Evolutionary conservation across 2,888 invertebrate genomes (phyloP).

Genomic region (Hydraecia micacea): DNA sequence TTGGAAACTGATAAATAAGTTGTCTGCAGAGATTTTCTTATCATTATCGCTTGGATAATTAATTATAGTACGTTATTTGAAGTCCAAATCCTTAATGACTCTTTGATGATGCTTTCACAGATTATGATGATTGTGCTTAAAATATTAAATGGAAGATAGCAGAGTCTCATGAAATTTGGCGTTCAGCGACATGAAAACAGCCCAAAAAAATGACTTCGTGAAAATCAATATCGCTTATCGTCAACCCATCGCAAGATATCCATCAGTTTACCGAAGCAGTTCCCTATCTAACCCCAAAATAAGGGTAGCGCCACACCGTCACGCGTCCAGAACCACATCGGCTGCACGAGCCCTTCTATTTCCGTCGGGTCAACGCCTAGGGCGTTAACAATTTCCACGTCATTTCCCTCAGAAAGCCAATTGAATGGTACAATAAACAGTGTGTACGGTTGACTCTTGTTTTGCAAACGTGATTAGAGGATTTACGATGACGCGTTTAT

Average conservation of each 20-base stretch:
- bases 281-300: conserved; percentile 28
- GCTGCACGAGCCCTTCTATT: conserved; percentile 77
- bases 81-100: conserved; percentile 15
- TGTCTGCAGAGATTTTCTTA: conserved; percentile 25
- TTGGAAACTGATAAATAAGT: conserved; percentile 20
- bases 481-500: conserved; percentile 49
- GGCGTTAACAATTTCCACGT: conserved; percentile 86
- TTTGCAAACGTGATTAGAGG: conserved; percentile 53
- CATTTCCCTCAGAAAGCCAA: conserved; percentile 81
- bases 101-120: conserved; percentile 18
- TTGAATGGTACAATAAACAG: conserved; percentile 69
- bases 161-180: background rate
- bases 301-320: conserved; percentile 57
- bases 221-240: conserved; percentile 13
- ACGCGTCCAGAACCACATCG: conserved; percentile 49
- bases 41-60: conserved; percentile 32
- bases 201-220: background rate
- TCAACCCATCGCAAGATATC: conserved; percentile 29
- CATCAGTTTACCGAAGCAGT: conserved; percentile 14
- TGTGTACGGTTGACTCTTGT: conserved; percentile 57
- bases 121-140: background rate
- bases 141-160: background rate
- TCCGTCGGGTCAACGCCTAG: conserved; percentile 83
- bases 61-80: conserved; percentile 16
- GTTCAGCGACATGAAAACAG: background rate